Conservation (phyloP, 1,140 invertebrate genomes). For the Dendrolimus kikuchii region DNA sequence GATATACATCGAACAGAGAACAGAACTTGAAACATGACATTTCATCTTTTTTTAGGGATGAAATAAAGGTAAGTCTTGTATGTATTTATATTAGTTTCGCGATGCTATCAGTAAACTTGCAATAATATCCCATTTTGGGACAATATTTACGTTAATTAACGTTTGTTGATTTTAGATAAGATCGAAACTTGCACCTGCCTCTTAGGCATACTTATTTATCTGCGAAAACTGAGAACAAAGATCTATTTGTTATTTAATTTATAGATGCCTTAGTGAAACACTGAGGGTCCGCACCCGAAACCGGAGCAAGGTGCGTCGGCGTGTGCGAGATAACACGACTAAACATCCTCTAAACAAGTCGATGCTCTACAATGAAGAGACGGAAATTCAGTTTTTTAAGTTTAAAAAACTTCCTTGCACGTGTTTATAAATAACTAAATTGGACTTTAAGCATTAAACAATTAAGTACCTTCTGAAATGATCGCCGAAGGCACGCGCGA, state of each 20-base stretch:
- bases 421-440: not conserved
- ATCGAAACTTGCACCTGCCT: slow-evolving; percentile 46
- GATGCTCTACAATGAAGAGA: slow-evolving; percentile 46
- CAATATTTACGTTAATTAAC: slow-evolving; percentile 44
- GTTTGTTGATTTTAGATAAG: slow-evolving; percentile 48
- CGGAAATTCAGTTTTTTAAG: slow-evolving; percentile 37
- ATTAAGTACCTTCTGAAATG: slow-evolving; percentile 20
- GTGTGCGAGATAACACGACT: slow-evolving; percentile 63
- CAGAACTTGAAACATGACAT: too few relatives aligned
- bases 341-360: slow-evolving; percentile 60
- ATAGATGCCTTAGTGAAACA: slow-evolving; percentile 44
- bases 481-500: slow-evolving; percentile 44
- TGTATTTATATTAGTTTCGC: slow-evolving; percentile 3
- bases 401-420: slow-evolving; percentile 40
- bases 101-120: slow-evolving; percentile 15
- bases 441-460: slow-evolving; percentile 4
- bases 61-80: too few relatives aligned
- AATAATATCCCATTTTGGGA: slow-evolving; percentile 14
- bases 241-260: slow-evolving; percentile 56
- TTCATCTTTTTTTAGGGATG: too few relatives aligned
- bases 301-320: slow-evolving; percentile 54
- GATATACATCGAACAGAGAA: too few relatives aligned
- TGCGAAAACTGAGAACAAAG: slow-evolving; percentile 57
- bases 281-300: slow-evolving; percentile 33
- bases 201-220: slow-evolving; percentile 43